Base-by-base conservation (phyloP, 2,888 invertebrate genomes). In the Apoda limacodes region DNA sequence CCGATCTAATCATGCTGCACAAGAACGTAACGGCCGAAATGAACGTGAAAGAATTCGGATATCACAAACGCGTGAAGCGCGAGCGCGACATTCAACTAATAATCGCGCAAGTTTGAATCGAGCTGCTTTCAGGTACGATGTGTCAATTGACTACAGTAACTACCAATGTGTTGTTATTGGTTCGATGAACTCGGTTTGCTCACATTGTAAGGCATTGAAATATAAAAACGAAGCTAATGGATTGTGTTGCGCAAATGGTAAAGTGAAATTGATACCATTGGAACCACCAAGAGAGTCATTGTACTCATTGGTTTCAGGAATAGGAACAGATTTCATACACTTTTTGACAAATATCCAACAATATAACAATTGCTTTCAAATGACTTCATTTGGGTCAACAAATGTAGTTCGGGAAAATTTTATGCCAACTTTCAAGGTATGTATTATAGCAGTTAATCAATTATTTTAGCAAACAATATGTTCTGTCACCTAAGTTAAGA, bases 141-240 rank as follows among this genome's bases (percentile, higher is more conserved):
- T 34, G 14, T 25, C 24, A 32, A 41, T 41, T 31, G 34, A 34
- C 50, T 87, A 86, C 31, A 35, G 30, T 37, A 6, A 13, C 30
- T 24, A 40, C 20, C 10, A 23, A 22, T 31, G 32, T 15, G 33
- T 38, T 35, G 30, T 28, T 39, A 37, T 37, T 41, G 37, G 31
- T 23, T 9, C 25, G 19, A 38, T 43, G 36, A 40, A 37, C 24
- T 25, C 14, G 9, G 32, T 37, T 33, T 53, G 46, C 28, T 14
- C 25, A 47, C 22, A 51, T 13, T 52, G 47, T 39, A 45, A 49
- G 39, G 50, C 50, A 40, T 47, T 50, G 7, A 50, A 54, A 47
- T 50, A 37, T 27, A 50, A 46, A 41, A 47, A 47, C 13, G 45
- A 53, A 53, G 38, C 49, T 13, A 30, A 28, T 42, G 48, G 50